phyloP scores from a whole-genome alignment of 2,797 vertebrate species.

The Crax fasciolata region DNA sequence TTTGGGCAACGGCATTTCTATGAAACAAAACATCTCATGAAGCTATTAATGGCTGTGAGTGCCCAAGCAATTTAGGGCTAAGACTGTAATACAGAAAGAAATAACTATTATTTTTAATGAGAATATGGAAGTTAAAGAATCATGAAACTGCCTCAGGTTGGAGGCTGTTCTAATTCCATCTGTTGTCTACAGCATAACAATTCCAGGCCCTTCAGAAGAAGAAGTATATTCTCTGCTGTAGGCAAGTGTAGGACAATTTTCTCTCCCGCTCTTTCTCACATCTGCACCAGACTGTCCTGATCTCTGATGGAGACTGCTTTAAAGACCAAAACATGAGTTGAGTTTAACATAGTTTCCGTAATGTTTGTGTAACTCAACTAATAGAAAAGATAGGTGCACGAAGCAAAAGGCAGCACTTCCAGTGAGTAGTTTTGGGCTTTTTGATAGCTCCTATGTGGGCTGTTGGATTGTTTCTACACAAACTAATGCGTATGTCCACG shows the following conservation, averaged over 20 bases:
- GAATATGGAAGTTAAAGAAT: not conserved
- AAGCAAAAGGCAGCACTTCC: not conserved
- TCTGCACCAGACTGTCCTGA: not conserved
- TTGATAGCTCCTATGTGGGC: not conserved
- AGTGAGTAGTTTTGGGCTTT: not conserved
- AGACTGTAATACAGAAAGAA: not conserved
- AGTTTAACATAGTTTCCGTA: not conserved
- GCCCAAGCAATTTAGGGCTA: not conserved
- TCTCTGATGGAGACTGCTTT: not conserved
- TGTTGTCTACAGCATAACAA: not conserved
- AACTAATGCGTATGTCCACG: fast-evolving
- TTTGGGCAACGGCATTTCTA: not conserved
- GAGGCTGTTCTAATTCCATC: not conserved
- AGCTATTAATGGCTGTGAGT: not conserved
- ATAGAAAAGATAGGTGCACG: fast-evolving
- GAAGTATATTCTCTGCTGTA: not conserved
- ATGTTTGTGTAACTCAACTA: not conserved
- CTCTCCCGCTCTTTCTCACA: not conserved
- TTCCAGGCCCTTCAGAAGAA: not conserved
- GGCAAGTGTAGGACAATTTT: not conserved
- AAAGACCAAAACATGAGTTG: not conserved
- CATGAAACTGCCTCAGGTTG: not conserved
- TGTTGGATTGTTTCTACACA: fast-evolving
- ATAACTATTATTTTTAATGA: not conserved
- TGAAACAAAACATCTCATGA: not conserved